These are phyloP conservation scores for Drosophila sturtevanti DNA, from an alignment of 1,140 invertebrate genomes.

Conservation along the genomic window DNA sequence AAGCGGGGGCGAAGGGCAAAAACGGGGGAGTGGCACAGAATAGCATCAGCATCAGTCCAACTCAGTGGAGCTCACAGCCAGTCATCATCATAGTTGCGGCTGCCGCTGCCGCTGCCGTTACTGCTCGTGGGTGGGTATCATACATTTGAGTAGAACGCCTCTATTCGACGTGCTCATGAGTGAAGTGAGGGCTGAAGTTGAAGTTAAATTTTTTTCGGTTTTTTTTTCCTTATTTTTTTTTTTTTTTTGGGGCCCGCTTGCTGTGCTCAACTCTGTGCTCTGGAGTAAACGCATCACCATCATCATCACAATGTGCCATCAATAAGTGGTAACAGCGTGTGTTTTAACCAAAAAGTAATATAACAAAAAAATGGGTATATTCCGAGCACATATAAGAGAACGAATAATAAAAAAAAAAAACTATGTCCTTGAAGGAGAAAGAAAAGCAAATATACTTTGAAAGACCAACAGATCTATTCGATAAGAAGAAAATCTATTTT, in stretches of 20 bases:
- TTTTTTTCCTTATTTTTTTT: no score
- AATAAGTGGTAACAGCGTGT: conserved; percentile 80
- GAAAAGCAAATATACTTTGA: not conserved
- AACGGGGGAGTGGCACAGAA: conserved; percentile 34
- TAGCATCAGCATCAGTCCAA: not conserved
- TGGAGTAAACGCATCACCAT: conserved; percentile 67
- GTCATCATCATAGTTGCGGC: conserved; percentile 77
- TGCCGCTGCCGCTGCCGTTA: conserved; percentile 29
- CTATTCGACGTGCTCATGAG: conserved; percentile 69
- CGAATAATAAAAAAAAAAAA: not conserved
- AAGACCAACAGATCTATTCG: no score
- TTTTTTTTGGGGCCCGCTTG: conserved; percentile 27
- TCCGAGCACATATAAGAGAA: not conserved
- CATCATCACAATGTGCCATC: conserved; percentile 79
- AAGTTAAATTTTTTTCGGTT: no score
- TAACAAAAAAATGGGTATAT: conserved; percentile 11
- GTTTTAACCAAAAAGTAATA: conserved; percentile 36
- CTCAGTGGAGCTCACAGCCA: conserved; percentile 34
- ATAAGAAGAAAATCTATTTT: no score
- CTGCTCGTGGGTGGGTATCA: conserved; percentile 82
- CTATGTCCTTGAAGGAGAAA: not conserved
- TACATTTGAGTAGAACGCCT: conserved; percentile 82
- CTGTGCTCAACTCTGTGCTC: conserved; percentile 35
- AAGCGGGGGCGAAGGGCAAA: conserved; percentile 30
- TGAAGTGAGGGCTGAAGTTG: conserved; percentile 26